Percentiles rank a stretch among this genome's conserved stretches.
Evolutionary conservation across 2,797 vertebrate genomes (phyloP).

Genomic region (Triplophysa yarkandensis): DNA sequence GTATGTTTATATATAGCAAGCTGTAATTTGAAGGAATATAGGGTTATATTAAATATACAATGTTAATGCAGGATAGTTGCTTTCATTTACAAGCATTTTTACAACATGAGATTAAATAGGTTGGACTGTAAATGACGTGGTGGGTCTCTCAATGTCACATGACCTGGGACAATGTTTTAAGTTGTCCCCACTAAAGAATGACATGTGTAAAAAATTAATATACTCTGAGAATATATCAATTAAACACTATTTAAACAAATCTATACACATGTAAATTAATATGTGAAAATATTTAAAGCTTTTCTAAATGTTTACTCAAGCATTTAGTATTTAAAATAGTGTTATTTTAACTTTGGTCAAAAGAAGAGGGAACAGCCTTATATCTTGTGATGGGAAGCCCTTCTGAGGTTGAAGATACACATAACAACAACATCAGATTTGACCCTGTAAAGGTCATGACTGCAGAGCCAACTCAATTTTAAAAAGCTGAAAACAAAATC

Average conservation of each 20-base stretch:
- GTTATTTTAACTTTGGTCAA: not conserved
- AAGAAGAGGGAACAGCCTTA: not conserved
- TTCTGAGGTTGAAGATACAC: not conserved
- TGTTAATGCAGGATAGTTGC: not conserved
- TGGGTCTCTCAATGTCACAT: too few species aligned
- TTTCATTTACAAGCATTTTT: not conserved
- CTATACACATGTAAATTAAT: too few species aligned
- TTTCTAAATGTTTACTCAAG: too few species aligned
- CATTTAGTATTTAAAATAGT: not conserved
- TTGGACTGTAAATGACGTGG: not conserved
- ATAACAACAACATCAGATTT: slow-evolving; percentile 9
- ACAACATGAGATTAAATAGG: not conserved
- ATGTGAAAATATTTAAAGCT: too few species aligned
- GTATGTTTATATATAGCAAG: not conserved
- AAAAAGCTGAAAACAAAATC: slow-evolving; percentile 8
- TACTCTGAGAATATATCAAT: too few species aligned
- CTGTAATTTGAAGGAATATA: not conserved
- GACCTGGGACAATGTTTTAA: too few species aligned
- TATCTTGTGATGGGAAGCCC: not conserved
- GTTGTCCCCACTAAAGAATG: too few species aligned
- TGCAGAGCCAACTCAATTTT: slow-evolving; percentile 1
- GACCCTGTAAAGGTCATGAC: slow-evolving; percentile 15
- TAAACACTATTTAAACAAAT: too few species aligned
- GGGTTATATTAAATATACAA: not conserved
- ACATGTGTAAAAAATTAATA: too few species aligned